Base-by-base conservation (phyloP, 2,797 vertebrate genomes). In the Syndactyla subalaris region DNA sequence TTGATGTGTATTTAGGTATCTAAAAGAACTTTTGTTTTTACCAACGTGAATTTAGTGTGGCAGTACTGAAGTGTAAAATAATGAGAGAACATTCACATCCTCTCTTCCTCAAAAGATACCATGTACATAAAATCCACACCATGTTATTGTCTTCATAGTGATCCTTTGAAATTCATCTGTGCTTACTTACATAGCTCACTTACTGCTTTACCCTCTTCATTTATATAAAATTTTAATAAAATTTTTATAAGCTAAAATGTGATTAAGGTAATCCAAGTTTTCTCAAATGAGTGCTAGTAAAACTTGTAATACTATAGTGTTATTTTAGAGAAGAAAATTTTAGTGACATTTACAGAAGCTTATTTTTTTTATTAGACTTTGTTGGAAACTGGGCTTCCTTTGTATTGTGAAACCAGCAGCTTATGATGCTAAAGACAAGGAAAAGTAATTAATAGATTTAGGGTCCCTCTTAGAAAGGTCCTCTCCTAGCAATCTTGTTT, bases 261-360 rank as follows among this genome's bases (percentile, higher is more conserved):
- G 19, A 65, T 18, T 45, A 15, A 23, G 7, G 81, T 91, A 57
- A 65, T 63, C 23, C n/a, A 71, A 34, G 5, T 85, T 71, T 73
- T n/a, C 20, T 67, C 12, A 24, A 81, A 8, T 41, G 14, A 46
- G 2, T 73, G 30, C 32, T 82, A 58, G 57, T 66, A 86, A 90
- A 94, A 58, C 30, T 68, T 70, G 10, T 62, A 70, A 66, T 79
- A 45, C 4, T 52, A 17, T 75, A 26, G 8, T 24, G 17, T 32
- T 78, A 36, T 54, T 86, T 90, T 86, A 7, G 20, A 66, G 15
- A 62, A 82, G 59, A 89, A 89, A 82, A 36, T 32, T 61, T 18
- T 26, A 48, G 14, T 51, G 6, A 55, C 39, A 10, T 71, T 73
- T 76, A 19, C 14, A 32, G 12, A 21, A 63, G 14, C 15, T 84